A percentile compares a stretch with the other conserved stretches of the same genome.
Conservation (phyloP, 2,113 vertebrate species). For the Dromiciops gliroides region DNA sequence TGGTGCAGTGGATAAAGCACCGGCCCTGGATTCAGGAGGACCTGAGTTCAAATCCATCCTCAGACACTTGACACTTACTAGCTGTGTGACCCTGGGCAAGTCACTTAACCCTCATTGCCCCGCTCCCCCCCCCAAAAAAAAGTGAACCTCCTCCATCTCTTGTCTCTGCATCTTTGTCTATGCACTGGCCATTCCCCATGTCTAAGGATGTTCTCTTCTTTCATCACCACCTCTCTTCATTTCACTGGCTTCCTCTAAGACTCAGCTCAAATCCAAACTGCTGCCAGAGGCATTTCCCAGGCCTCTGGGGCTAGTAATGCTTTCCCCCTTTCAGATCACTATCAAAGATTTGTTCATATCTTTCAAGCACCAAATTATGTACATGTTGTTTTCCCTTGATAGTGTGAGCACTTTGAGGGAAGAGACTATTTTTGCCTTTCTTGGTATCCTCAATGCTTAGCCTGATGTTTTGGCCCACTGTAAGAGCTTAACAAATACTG, state of each 20-base stretch:
- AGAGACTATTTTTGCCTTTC: neutral
- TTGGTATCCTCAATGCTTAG: neutral
- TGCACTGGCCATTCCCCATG: neutral
- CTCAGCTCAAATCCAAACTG: neutral
- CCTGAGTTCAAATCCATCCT: no score
- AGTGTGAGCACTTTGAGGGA: neutral
- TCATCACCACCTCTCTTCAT: neutral
- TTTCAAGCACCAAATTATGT: neutral
- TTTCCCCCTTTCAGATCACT: neutral
- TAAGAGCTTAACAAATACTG: neutral
- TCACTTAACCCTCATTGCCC: no score
- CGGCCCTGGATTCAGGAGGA: no score
- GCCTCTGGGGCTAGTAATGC: neutral
- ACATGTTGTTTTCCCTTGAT: neutral
- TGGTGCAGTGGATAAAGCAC: no score
- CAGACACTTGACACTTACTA: no score
- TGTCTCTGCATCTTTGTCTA: neutral
- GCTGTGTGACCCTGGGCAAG: no score
- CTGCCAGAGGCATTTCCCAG: neutral
- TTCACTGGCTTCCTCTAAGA: neutral
- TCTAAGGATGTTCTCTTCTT: neutral
- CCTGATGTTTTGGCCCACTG: neutral
- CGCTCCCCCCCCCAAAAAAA: no score
- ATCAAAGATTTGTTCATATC: neutral
- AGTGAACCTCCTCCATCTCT: neutral